A percentile compares a stretch with the other conserved stretches of the same genome.
phyloP scores from a whole-genome alignment of 2,888 invertebrate genomes.

The Eupithecia tripunctaria region DNA sequence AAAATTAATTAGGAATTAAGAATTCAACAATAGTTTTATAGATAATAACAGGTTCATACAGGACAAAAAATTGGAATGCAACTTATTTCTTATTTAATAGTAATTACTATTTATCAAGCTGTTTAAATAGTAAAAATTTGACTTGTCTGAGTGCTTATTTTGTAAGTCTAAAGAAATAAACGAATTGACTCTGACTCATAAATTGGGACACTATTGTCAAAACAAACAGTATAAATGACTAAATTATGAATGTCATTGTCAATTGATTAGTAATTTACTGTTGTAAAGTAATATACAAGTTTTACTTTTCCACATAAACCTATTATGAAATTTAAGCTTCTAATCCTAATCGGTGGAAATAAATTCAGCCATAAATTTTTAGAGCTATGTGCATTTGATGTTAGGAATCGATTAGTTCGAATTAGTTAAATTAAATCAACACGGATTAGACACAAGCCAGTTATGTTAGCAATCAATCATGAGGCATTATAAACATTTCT shows the following conservation, averaged over 20 bases:
- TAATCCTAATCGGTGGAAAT: neutral
- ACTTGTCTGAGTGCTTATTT: too few species aligned
- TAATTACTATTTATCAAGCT: too few species aligned
- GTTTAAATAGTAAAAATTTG: too few species aligned
- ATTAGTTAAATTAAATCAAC: neutral
- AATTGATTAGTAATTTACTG: neutral
- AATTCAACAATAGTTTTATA: neutral
- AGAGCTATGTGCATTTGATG: neutral
- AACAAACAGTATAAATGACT: neutral
- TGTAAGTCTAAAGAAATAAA: too few species aligned
- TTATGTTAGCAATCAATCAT: neutral
- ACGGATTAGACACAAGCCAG: neutral
- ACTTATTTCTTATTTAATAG: too few species aligned
- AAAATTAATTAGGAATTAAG: slow-evolving; percentile 3
- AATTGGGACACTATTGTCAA: too few species aligned
- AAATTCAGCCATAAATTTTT: neutral
- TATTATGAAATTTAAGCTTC: neutral
- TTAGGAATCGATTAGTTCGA: neutral
- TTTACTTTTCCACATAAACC: neutral
- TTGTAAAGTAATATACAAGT: neutral
- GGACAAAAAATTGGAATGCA: too few species aligned
- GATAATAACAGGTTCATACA: too few species aligned
- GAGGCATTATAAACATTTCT: neutral
- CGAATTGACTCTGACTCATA: too few species aligned
- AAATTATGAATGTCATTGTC: neutral